These are phyloP conservation scores for Bothrops jararaca DNA, from an alignment of 2,113 vertebrate genomes.

Conservation along the genomic window DNA sequence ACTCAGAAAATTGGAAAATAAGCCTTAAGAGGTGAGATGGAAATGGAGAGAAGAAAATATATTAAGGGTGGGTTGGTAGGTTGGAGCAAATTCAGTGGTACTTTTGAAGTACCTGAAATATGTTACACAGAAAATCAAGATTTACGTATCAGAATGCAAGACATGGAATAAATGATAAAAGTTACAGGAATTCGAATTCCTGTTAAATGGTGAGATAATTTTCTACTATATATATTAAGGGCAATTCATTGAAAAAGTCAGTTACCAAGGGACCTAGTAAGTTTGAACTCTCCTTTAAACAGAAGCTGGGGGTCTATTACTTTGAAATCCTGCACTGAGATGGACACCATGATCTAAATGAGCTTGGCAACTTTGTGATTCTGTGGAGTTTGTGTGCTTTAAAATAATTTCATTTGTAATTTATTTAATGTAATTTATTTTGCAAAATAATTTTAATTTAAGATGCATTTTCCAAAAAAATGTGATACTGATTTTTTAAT, in stretches of 20 bases:
- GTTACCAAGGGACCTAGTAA: neutral
- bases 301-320: neutral
- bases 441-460: neutral
- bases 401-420: constrained; percentile 2
- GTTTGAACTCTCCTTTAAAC: neutral
- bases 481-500: neutral
- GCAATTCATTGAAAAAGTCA: neutral
- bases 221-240: neutral
- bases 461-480: neutral
- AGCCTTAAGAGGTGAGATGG: neutral
- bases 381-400: neutral
- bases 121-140: neutral
- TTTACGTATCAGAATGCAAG: neutral
- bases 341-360: neutral
- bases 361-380: neutral
- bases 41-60: neutral
- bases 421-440: neutral
- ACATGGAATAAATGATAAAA: neutral
- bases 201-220: neutral
- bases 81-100: neutral
- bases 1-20: neutral
- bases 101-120: neutral
- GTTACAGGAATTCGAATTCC: neutral
- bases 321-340: neutral
- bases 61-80: neutral